Percentiles rank a stretch among this genome's conserved stretches.
phyloP scores from a whole-genome alignment of 2,113 vertebrate species.

The Esox niger region DNA sequence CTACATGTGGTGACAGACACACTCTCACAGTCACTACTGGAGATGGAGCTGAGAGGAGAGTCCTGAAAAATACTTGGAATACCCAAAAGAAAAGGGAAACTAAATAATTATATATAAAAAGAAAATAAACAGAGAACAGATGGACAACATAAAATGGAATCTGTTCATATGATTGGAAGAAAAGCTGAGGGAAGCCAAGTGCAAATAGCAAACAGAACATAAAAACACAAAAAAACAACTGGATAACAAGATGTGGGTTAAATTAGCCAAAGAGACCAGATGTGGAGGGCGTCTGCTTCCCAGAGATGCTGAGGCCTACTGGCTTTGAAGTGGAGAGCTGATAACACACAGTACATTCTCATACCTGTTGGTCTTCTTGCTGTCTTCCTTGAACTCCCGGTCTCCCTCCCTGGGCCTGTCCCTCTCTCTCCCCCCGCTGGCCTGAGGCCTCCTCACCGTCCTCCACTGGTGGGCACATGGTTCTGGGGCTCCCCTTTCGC shows the following conservation, averaged over 20 bases:
- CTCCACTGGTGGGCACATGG: constrained; percentile 57
- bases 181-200: constrained; percentile 5
- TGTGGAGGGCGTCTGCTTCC: too few species aligned
- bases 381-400: constrained; percentile 61
- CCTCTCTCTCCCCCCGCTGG: constrained; percentile 35
- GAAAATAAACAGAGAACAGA: constrained; percentile 18
- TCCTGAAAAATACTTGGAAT: constrained; percentile 81
- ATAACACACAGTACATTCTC: background rate
- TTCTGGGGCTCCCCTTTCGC: constrained; percentile 52
- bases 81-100: constrained; percentile 38
- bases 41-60: constrained; percentile 85
- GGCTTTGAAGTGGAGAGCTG: too few species aligned
- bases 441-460: constrained; percentile 60
- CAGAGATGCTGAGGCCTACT: too few species aligned
- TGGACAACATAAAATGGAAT: constrained; percentile 7
- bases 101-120: constrained; percentile 23
- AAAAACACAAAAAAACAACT: background rate
- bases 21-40: constrained; percentile 90
- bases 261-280: too few species aligned
- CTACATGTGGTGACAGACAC: constrained; percentile 92
- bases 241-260: background rate
- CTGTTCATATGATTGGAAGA: background rate
- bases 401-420: constrained; percentile 49
- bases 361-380: constrained; percentile 55
- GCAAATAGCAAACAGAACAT: background rate